Evolutionary conservation across 1,140 invertebrate genomes (phyloP), one percentile per base, ranked within the genome.

Genomic region (Drosophila carrolli): DNA sequence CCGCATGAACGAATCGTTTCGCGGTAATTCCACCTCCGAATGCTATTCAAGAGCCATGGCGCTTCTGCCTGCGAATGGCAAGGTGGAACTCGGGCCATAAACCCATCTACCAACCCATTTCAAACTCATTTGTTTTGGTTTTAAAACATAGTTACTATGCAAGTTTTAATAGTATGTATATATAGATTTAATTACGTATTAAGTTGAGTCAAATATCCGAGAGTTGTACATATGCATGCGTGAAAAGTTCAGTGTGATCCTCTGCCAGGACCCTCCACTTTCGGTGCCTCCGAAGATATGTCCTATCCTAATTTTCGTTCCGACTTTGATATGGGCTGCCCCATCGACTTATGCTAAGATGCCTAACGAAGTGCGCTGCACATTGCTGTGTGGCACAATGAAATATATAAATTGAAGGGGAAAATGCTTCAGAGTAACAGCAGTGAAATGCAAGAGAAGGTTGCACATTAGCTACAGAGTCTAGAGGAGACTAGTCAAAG

Each of bases 161-260:
- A 79, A 63, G 44, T 74, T 85, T 44, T 76, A 67, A 67, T 76
- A 76, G 60, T 58, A 59, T 55, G 11, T 75, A 51, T 75, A 16
- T 55, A 75, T 86, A 76, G 75, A 86, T 78, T 82, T 83, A 83
- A 83, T 86, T 86, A 86, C 83, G 83, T 86, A 86, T 88, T 83
- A 83, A 66, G 71, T 83, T 76, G 75, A 73, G 68, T 79, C 67
- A 72, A 83, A 83, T 62, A 51, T 78, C 65, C 47, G 46, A 71
- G 53, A 81, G 65, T 86, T 78, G 65, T 71, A 67, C 60, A 72
- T 67, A 78, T 62, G 62, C 47, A 47, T 56, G 50, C 38, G 41
- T 51, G 47, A 53, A 46, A 44, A 37, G 46, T 61, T 70, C 53
- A 38, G 23, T 55, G 37, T 32, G 23, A 46, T 51, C 43, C 43